Conservation (phyloP, 2,797 vertebrate species). For the Margarornis squamiger region DNA sequence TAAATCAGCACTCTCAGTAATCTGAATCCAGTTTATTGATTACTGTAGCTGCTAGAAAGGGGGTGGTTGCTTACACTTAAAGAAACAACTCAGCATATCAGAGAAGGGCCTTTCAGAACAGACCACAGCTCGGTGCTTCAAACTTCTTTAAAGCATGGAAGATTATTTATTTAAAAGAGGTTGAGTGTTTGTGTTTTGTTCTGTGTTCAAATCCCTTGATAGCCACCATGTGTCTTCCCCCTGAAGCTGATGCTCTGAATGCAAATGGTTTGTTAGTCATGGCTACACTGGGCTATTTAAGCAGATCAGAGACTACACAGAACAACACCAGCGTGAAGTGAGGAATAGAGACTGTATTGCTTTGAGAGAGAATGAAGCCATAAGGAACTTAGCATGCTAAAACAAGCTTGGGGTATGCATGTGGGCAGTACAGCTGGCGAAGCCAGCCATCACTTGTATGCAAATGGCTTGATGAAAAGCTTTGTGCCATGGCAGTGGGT, state of each 20-base stretch:
- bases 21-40: conserved; percentile 4
- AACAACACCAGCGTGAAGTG: background rate
- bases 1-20: background rate
- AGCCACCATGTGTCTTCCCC: background rate
- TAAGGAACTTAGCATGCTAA: background rate
- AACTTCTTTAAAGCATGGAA: background rate
- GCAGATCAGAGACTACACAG: background rate
- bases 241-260: background rate
- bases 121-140: background rate
- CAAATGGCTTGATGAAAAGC: background rate
- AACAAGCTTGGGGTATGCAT: background rate
- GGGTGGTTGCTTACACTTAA: background rate
- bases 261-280: background rate
- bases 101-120: background rate
- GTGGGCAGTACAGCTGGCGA: background rate
- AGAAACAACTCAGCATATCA: background rate
- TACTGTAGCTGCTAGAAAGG: background rate
- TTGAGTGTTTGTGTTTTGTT: background rate
- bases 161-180: background rate
- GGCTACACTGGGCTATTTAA: background rate
- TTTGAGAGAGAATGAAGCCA: background rate
- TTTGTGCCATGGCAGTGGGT: background rate
- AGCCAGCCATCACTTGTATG: background rate
- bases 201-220: background rate
- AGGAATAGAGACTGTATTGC: background rate